These are phyloP conservation scores for Vespertilio murinus DNA, from an alignment of 2,797 vertebrate genomes.

Conservation along the genomic window DNA sequence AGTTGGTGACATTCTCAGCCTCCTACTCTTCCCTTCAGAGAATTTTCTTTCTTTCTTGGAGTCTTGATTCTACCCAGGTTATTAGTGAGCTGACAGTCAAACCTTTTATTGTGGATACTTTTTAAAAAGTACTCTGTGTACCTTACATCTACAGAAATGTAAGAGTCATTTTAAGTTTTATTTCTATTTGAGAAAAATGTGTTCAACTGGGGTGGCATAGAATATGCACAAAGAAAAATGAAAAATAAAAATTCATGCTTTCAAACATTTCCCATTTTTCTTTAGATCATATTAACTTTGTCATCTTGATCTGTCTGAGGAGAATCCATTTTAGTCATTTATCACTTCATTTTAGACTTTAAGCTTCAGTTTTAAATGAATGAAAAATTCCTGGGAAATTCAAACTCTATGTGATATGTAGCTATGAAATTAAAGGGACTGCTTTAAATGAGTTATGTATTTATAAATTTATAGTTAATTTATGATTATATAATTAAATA, in stretches of 20 bases:
- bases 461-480: not conserved
- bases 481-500: not conserved
- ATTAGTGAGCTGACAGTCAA: not conserved
- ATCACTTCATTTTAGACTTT: slow-evolving; percentile 3
- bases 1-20: not conserved
- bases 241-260: not conserved
- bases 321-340: not conserved
- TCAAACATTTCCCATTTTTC: slow-evolving; percentile 2
- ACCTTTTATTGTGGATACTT: slow-evolving; percentile 34
- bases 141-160: not conserved
- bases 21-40: not conserved
- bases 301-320: not conserved
- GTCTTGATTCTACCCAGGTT: not conserved
- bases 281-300: slow-evolving; percentile 27
- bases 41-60: not conserved
- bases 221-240: not conserved
- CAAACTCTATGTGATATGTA: not conserved
- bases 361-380: not conserved
- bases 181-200: slow-evolving; percentile 26
- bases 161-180: slow-evolving; percentile 16
- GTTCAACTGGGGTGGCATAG: not conserved
- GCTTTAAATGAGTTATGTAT: not conserved
- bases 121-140: not conserved
- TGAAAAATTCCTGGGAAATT: slow-evolving; percentile 12
- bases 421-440: not conserved